A percentile compares a stretch with the other conserved stretches of the same genome.
Evolutionary conservation across 2,888 invertebrate genomes (phyloP).

Genomic region (Heterodera filipjevi): DNA sequence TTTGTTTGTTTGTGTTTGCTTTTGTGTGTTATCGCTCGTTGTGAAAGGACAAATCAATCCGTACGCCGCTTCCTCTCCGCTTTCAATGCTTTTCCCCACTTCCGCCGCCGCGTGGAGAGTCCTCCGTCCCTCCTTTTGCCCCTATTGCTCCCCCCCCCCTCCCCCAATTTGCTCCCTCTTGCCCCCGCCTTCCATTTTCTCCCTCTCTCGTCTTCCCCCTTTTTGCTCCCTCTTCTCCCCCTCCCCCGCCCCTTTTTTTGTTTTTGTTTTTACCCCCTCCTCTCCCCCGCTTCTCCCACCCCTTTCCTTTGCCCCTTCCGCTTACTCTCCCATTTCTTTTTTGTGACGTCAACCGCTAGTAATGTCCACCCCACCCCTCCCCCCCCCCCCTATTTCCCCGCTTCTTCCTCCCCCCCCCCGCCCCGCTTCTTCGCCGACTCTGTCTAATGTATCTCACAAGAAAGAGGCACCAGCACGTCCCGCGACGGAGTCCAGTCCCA

Average conservation of each 20-base stretch:
- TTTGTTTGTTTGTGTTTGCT: not conserved
- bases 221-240: no score
- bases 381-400: not conserved
- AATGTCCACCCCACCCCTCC: not conserved
- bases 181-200: not conserved
- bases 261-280: not conserved
- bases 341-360: not conserved
- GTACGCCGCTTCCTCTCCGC: no score
- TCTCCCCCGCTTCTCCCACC: not conserved
- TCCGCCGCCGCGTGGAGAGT: not conserved
- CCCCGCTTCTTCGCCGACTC: not conserved
- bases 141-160: no score
- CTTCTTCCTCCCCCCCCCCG: not conserved
- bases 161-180: no score
- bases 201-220: no score
- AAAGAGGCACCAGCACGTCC: not conserved
- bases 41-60: no score
- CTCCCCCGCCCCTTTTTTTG: not conserved
- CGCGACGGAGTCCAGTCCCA: no score
- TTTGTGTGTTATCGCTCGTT: not conserved
- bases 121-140: not conserved
- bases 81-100: not conserved
- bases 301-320: not conserved
- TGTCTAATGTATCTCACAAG: not conserved
- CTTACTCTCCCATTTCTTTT: not conserved